phyloP scores from a whole-genome alignment of 2,888 invertebrate species.

The Griposia aprilina region DNA sequence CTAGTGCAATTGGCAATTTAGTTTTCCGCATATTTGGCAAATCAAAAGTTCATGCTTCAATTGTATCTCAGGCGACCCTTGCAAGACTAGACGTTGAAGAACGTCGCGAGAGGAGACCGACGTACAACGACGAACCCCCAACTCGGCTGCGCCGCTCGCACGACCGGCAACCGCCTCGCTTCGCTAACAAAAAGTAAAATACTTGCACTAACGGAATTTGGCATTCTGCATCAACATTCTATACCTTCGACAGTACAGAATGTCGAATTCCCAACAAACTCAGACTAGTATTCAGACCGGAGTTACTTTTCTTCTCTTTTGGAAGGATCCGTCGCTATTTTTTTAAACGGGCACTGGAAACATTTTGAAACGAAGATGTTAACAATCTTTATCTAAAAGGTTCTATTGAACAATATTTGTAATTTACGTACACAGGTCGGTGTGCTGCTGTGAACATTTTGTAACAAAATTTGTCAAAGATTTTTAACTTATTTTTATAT shows the following conservation, averaged over 20 bases:
- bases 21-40: background rate
- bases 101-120: conserved; percentile 76
- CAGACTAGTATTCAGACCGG: conserved; percentile 37
- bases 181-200: conserved; percentile 72
- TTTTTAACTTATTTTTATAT: conserved; percentile 71
- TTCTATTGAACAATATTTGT: conserved; percentile 49
- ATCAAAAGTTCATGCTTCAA: background rate
- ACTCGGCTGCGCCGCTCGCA: conserved; percentile 81
- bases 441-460: conserved; percentile 66
- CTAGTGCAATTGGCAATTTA: background rate
- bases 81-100: conserved; percentile 77
- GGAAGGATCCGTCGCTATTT: conserved; percentile 48
- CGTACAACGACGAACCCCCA: conserved; percentile 81
- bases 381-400: conserved; percentile 19
- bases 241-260: conserved; percentile 44
- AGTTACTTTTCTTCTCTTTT: conserved; percentile 35
- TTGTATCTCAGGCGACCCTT: conserved; percentile 74
- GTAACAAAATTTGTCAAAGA: conserved; percentile 67
- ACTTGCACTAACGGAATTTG: conserved; percentile 32
- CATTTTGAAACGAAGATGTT: conserved; percentile 24
- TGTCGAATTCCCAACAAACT: conserved; percentile 52
- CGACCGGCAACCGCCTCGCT: conserved; percentile 71
- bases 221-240: conserved; percentile 53
- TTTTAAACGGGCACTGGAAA: conserved; percentile 42
- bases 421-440: conserved; percentile 64